Percentiles rank a stretch among this genome's conserved stretches.
These are phyloP conservation scores for Cyanistes caeruleus DNA, from an alignment of 2,113 vertebrate genomes.

Conservation along the genomic window DNA sequence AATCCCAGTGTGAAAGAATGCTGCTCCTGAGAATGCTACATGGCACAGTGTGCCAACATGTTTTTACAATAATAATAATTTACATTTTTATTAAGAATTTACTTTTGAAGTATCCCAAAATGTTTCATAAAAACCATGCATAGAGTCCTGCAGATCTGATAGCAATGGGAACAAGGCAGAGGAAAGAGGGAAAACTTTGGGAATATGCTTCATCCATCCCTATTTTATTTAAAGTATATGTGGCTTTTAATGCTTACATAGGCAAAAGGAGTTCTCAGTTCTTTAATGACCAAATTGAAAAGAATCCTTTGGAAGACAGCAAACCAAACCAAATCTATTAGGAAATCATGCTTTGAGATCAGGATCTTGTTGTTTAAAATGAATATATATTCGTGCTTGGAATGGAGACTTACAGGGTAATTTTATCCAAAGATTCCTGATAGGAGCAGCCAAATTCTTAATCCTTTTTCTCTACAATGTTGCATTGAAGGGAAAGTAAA, in stretches of 20 bases:
- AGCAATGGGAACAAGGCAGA: background rate
- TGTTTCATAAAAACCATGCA: background rate
- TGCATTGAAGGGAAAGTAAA: background rate
- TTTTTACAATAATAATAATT: constrained; percentile 52
- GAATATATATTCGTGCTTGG: background rate
- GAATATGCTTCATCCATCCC: background rate
- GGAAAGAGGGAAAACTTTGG: background rate
- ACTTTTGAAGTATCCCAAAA: constrained; percentile 13
- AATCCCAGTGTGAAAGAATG: constrained; percentile 55
- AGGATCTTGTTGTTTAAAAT: background rate
- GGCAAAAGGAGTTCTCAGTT: background rate
- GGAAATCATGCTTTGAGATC: background rate
- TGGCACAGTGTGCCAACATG: constrained; percentile 29
- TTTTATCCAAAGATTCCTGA: background rate
- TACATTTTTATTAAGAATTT: constrained; percentile 33
- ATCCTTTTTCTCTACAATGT: background rate
- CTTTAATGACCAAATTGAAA: background rate
- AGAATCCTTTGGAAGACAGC: background rate
- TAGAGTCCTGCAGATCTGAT: background rate
- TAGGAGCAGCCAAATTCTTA: background rate
- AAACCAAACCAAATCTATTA: background rate
- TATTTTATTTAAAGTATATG: background rate
- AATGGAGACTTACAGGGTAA: background rate
- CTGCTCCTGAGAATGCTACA: constrained; percentile 36
- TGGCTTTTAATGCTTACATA: background rate